Evolutionary conservation across 2,888 invertebrate genomes (phyloP).

Genomic region (Melieria picta): DNA sequence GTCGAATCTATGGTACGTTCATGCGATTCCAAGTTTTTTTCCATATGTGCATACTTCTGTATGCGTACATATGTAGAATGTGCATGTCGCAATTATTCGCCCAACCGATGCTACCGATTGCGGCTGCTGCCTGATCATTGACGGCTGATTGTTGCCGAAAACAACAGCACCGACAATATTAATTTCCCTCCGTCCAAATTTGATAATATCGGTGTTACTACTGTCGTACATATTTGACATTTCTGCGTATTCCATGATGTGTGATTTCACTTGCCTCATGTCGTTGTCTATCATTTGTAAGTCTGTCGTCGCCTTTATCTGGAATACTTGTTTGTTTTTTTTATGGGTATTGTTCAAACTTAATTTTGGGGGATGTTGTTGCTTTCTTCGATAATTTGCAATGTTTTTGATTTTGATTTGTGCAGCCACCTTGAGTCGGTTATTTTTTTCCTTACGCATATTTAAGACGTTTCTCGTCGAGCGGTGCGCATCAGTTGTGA

Average conservation of each 20-base stretch:
- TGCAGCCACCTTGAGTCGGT: no score
- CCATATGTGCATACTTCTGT: no score
- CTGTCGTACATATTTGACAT: neutral
- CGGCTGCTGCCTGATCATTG: neutral
- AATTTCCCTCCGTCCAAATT: slow-evolving; percentile 19
- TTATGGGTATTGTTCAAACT: neutral
- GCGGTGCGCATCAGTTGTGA: slow-evolving; percentile 38
- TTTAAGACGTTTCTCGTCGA: slow-evolving; percentile 34
- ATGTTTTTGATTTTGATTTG: neutral
- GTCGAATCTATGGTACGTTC: no score
- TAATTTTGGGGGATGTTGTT: neutral
- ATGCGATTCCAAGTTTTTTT: no score
- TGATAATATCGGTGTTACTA: neutral
- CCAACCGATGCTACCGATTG: no score
- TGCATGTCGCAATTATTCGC: no score
- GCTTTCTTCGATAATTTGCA: neutral
- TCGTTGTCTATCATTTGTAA: slow-evolving; percentile 12
- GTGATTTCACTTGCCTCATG: slow-evolving; percentile 7
- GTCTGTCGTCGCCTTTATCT: neutral
- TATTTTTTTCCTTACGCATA: slow-evolving; percentile 33
- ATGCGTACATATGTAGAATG: no score
- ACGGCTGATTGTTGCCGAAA: neutral
- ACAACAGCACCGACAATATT: slow-evolving; percentile 28
- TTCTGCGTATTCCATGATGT: no score
- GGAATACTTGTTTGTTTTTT: neutral